Conservation (phyloP, 2,888 invertebrate genomes). For the Synanthedon vespiformis region DNA sequence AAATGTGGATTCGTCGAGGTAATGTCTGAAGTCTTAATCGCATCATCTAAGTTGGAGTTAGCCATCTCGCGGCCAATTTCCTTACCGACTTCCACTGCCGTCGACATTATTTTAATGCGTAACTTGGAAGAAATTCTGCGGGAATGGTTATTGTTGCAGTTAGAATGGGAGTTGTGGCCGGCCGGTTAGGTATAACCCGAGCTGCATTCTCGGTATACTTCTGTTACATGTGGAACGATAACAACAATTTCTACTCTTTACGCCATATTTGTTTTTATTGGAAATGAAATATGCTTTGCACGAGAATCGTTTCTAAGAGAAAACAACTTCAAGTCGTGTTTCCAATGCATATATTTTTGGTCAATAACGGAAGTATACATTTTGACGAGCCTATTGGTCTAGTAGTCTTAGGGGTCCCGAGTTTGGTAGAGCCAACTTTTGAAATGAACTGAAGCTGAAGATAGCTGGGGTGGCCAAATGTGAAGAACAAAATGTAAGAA, state of each 20-base stretch:
- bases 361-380: too few relatives aligned
- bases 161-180: slow-evolving; percentile 40
- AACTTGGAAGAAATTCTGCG: slow-evolving; percentile 35
- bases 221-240: slow-evolving; percentile 19
- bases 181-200: slow-evolving; percentile 43
- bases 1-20: slow-evolving; percentile 22
- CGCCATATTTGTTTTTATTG: too few relatives aligned
- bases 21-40: slow-evolving; percentile 39
- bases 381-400: too few relatives aligned
- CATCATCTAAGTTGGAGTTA: slow-evolving; percentile 43
- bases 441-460: too few relatives aligned
- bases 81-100: slow-evolving; percentile 21
- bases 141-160: slow-evolving; percentile 43
- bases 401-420: too few relatives aligned
- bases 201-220: slow-evolving; percentile 21
- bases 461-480: too few relatives aligned
- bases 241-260: not conserved
- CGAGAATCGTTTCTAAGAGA: too few relatives aligned
- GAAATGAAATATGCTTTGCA: too few relatives aligned
- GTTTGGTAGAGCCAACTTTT: too few relatives aligned
- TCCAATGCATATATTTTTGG: too few relatives aligned
- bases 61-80: slow-evolving; percentile 54
- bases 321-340: too few relatives aligned
- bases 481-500: too few relatives aligned
- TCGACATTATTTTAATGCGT: slow-evolving; percentile 47